A percentile compares a stretch with the other conserved stretches of the same genome.
phyloP scores from a whole-genome alignment of 30 jellyfish, hydroid and myxozoan genomes.

The Cassiopea andromeda region DNA sequence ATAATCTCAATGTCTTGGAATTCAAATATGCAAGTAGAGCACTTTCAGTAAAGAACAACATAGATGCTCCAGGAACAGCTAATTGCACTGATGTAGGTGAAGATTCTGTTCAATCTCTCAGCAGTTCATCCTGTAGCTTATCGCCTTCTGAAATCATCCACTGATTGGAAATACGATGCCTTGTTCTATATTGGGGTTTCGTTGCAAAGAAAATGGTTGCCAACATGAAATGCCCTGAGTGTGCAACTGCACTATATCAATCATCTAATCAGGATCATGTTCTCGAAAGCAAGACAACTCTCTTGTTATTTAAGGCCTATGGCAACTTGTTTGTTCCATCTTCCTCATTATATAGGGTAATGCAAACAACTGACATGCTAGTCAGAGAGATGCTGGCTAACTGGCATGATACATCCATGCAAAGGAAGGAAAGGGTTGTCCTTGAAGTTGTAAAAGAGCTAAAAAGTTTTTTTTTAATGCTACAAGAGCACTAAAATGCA shows the following conservation, averaged over 20 bases:
- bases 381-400: conserved; percentile 11
- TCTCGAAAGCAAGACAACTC: conserved; percentile 1
- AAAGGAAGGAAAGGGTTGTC: conserved; percentile 18
- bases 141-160: conserved; percentile 17
- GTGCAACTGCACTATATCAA: conserved; percentile 43
- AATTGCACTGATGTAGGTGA: conserved; percentile 1
- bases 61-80: conserved; percentile 41
- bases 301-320: conserved; percentile 32
- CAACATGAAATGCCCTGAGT: conserved; percentile 36
- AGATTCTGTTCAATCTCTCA: not conserved
- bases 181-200: conserved; percentile 39
- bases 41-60: conserved; percentile 26
- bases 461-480: not conserved
- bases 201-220: conserved; percentile 38
- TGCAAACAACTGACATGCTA: conserved; percentile 25
- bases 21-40: conserved; percentile 51
- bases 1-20: conserved; percentile 36
- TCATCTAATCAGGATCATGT: conserved; percentile 13
- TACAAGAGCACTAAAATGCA: conserved; percentile 41
- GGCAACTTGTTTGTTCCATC: conserved; percentile 55
- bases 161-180: conserved; percentile 16
- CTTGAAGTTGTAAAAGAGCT: not conserved
- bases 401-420: conserved; percentile 32
- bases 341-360: conserved; percentile 19
- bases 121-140: conserved; percentile 2